Evolutionary conservation across 2,888 invertebrate species (phyloP).

Genomic region (Drosophila quasianomalipes): DNA sequence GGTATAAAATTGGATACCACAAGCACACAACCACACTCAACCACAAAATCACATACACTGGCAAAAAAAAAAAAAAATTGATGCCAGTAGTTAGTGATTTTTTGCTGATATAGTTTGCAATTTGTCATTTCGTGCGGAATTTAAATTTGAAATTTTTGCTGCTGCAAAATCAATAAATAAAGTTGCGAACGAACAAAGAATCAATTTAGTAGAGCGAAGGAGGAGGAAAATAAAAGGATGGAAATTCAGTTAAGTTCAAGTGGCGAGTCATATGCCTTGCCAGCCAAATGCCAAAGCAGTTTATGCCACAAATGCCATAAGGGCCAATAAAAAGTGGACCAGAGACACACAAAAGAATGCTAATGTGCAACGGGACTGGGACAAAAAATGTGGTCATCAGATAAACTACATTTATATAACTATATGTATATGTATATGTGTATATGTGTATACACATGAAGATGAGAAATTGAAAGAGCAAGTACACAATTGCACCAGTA

Average conservation of each 20-base stretch:
- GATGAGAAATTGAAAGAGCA: slow-evolving; percentile 47
- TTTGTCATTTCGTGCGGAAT: slow-evolving; percentile 71
- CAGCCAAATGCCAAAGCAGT: slow-evolving; percentile 51
- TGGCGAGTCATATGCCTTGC: slow-evolving; percentile 19
- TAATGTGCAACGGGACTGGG: slow-evolving; percentile 35
- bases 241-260: slow-evolving; percentile 47
- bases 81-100: slow-evolving; percentile 25
- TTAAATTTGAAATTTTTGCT: slow-evolving; percentile 52
- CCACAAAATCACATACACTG: neutral
- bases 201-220: slow-evolving; percentile 31
- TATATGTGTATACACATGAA: slow-evolving; percentile 16
- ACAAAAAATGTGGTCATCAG: slow-evolving; percentile 46
- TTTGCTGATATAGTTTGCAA: slow-evolving; percentile 58
- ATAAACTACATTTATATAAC: slow-evolving; percentile 23
- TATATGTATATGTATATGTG: neutral
- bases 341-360: slow-evolving; percentile 40
- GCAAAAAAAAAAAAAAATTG: slow-evolving; percentile 41
- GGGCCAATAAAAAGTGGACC: slow-evolving; percentile 44
- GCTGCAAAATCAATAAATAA: slow-evolving; percentile 66
- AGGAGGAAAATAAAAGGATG: slow-evolving; percentile 31
- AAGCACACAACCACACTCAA: neutral
- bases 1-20: slow-evolving; percentile 38
- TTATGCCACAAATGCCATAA: slow-evolving; percentile 59
- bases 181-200: slow-evolving; percentile 34
- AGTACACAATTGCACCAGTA: slow-evolving; percentile 52